Conservation (phyloP, 2,888 invertebrate genomes). For the Agrochola lychnidis region DNA sequence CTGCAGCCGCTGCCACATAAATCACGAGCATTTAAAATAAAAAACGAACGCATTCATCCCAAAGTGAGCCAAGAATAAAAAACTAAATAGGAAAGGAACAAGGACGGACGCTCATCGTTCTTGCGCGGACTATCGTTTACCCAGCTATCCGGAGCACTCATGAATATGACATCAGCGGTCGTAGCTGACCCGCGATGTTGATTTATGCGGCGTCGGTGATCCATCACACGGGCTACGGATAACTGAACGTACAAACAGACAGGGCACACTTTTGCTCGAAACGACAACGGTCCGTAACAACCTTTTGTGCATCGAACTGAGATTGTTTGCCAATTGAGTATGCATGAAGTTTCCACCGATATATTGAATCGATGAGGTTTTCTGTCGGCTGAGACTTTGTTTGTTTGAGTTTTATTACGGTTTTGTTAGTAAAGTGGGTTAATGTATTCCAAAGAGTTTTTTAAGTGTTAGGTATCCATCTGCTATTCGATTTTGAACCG, state of each 20-base stretch:
- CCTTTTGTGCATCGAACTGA: constrained; percentile 69
- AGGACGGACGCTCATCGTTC: constrained; percentile 71
- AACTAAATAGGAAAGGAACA: constrained; percentile 78
- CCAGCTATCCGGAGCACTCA: constrained; percentile 76
- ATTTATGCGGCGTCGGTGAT: constrained; percentile 83
- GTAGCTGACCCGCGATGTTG: constrained; percentile 79
- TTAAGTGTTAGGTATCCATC: constrained; percentile 23
- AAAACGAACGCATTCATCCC: constrained; percentile 66
- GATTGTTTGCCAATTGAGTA: constrained; percentile 78
- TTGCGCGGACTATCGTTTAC: constrained; percentile 75
- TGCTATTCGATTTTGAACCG: too few species aligned
- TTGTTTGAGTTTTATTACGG: constrained; percentile 62
- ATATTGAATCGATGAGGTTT: constrained; percentile 74
- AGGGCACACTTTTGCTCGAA: constrained; percentile 71
- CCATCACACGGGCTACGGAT: constrained; percentile 78
- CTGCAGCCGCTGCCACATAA: constrained; percentile 70
- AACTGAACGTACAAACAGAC: constrained; percentile 71
- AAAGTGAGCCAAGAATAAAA: constrained; percentile 76
- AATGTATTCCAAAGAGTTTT: constrained; percentile 54
- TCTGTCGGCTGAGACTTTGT: constrained; percentile 68
- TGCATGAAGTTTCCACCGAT: constrained; percentile 77
- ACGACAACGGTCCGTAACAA: constrained; percentile 66
- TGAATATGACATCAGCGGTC: constrained; percentile 88
- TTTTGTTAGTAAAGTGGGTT: constrained; percentile 62
- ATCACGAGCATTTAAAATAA: constrained; percentile 75